phyloP scores from a whole-genome alignment of 1,140 invertebrate species.

The Caenorhabditis remanei region DNA sequence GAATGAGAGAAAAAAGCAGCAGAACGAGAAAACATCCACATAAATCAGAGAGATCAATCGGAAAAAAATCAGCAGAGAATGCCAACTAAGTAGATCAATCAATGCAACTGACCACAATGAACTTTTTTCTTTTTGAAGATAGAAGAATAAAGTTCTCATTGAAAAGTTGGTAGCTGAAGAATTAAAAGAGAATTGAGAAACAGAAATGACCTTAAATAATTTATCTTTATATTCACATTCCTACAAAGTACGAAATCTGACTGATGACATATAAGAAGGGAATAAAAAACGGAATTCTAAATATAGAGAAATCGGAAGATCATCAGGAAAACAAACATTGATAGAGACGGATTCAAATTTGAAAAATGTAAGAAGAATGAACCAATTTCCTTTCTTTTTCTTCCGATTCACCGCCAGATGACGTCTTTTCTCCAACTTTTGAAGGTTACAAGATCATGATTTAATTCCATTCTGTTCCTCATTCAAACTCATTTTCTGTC shows the following conservation, averaged over 20 bases:
- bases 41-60: slow-evolving; percentile 42
- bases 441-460: slow-evolving; percentile 31
- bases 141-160: background rate
- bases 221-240: no score
- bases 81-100: background rate
- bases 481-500: background rate
- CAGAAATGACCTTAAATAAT: no score
- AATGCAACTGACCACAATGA: background rate
- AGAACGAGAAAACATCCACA: slow-evolving; percentile 23
- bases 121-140: background rate
- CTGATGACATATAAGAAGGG: background rate
- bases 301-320: background rate
- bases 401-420: background rate
- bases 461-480: background rate
- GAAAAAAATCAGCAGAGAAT: background rate
- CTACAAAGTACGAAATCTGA: no score
- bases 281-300: background rate
- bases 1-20: background rate
- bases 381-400: background rate
- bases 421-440: background rate
- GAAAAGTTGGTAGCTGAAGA: no score
- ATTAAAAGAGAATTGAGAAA: no score
- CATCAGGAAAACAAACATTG: background rate
- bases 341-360: background rate
- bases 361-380: slow-evolving; percentile 7